These are phyloP conservation scores for Linnaemya vulpina DNA, from an alignment of 2,888 invertebrate genomes.

Conservation along the genomic window DNA sequence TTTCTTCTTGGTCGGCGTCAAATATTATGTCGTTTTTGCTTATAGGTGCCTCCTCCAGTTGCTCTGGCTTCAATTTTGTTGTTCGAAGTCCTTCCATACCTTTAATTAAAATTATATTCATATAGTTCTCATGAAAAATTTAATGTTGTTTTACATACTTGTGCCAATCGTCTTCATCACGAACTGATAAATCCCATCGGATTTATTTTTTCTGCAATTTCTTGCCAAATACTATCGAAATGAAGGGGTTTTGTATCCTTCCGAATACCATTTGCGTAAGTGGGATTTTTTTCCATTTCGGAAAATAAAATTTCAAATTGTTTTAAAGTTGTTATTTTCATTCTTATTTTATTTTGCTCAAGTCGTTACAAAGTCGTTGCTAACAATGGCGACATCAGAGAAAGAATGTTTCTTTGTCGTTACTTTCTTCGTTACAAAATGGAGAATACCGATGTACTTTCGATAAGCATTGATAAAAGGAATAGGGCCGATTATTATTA, in stretches of 20 bases:
- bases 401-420: conserved; percentile 2
- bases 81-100: neutral
- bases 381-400: neutral
- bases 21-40: too few species aligned
- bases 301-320: conserved; percentile 26
- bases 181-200: conserved; percentile 7
- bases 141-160: neutral
- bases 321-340: conserved; percentile 13
- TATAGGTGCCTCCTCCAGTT: conserved; percentile 32
- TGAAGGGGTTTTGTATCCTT: neutral
- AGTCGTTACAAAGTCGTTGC: neutral
- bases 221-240: conserved; percentile 2
- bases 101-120: neutral
- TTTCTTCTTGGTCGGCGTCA: too few species aligned
- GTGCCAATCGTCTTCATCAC: conserved; percentile 24
- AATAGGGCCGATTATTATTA: too few species aligned
- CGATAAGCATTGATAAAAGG: neutral
- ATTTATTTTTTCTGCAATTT: conserved; percentile 20
- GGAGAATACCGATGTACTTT: neutral
- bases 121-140: too few species aligned
- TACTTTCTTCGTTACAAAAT: conserved; percentile 21
- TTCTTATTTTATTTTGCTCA: neutral
- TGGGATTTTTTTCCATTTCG: conserved; percentile 19
- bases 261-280: too few species aligned
- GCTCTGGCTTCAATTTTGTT: conserved; percentile 31